Evolutionary conservation across 2,113 vertebrate genomes (phyloP).

Genomic region (Oreochromis aureus): DNA sequence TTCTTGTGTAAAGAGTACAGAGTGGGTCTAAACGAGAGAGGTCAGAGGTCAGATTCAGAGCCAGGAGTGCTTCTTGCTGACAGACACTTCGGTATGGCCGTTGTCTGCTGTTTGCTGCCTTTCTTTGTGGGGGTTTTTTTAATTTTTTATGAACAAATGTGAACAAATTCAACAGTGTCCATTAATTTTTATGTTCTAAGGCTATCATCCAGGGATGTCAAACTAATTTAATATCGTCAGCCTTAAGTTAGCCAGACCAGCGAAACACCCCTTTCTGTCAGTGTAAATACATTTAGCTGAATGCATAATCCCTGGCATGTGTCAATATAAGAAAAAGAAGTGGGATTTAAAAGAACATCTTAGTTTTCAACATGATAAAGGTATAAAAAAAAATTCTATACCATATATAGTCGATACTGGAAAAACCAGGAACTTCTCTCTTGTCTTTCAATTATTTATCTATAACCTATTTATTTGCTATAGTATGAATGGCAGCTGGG

Average conservation of each 20-base stretch:
- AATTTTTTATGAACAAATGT: constrained; percentile 16
- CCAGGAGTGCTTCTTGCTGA: neutral
- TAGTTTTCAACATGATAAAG: neutral
- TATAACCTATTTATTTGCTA: neutral
- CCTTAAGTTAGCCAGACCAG: neutral
- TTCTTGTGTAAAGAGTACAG: neutral
- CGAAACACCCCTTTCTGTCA: neutral
- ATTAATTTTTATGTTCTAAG: constrained; percentile 14
- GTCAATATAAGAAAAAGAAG: neutral
- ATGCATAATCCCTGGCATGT: neutral
- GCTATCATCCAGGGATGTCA: neutral
- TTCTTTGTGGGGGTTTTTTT: neutral
- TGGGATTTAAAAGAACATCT: neutral
- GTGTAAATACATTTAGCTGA: neutral
- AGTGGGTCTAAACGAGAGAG: neutral
- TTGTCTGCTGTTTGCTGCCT: neutral
- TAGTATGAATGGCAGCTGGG: neutral
- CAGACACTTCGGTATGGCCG: neutral
- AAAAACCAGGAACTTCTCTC: neutral
- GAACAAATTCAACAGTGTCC: neutral
- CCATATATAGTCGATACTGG: neutral
- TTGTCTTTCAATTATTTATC: neutral
- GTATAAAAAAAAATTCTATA: accelerated
- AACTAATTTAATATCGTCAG: neutral
- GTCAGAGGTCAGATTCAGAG: neutral